These are phyloP conservation scores for Amblyopsis hoosieri DNA, from an alignment of 2,797 vertebrate species.

Conservation along the genomic window DNA sequence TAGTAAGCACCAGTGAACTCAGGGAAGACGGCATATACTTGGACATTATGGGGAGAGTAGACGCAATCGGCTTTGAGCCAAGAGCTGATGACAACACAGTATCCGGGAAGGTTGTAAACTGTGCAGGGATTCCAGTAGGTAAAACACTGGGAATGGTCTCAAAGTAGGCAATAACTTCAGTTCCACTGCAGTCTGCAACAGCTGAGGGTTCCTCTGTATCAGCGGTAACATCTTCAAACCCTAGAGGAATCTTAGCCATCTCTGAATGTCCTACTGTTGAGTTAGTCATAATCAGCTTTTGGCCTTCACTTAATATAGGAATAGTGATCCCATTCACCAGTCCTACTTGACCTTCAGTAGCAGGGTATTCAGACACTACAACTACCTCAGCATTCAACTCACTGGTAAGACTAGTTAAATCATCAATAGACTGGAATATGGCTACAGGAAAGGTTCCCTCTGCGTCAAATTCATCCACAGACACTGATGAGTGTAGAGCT, in stretches of 20 bases:
- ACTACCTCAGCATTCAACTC: conserved; percentile 51
- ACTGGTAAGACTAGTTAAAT: neutral
- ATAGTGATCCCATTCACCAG: conserved; percentile 39
- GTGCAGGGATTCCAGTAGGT: conserved; percentile 18
- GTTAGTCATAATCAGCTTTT: conserved; percentile 21
- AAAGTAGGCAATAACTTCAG: conserved; percentile 72
- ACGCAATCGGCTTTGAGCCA: conserved; percentile 73
- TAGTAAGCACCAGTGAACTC: conserved; percentile 37
- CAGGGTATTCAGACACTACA: conserved; percentile 48
- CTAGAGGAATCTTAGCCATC: neutral
- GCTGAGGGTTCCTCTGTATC: conserved; percentile 41
- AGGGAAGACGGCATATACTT: conserved; percentile 53
- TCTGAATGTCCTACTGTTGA: neutral
- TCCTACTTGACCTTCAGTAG: conserved; percentile 37
- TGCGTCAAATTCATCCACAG: conserved; percentile 1
- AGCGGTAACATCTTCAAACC: conserved; percentile 35
- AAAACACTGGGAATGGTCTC: conserved; percentile 71
- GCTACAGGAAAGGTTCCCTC: conserved; percentile 45
- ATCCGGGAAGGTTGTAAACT: conserved; percentile 47
- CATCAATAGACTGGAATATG: conserved; percentile 48
- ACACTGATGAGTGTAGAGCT: conserved; percentile 14
- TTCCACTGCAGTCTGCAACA: neutral
- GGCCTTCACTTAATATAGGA: conserved; percentile 41
- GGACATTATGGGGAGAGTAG: conserved; percentile 79
- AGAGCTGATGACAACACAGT: conserved; percentile 70